A percentile compares a stretch with the other conserved stretches of the same genome.
phyloP scores from a whole-genome alignment of 2,113 vertebrate species.

The Murina feae region DNA sequence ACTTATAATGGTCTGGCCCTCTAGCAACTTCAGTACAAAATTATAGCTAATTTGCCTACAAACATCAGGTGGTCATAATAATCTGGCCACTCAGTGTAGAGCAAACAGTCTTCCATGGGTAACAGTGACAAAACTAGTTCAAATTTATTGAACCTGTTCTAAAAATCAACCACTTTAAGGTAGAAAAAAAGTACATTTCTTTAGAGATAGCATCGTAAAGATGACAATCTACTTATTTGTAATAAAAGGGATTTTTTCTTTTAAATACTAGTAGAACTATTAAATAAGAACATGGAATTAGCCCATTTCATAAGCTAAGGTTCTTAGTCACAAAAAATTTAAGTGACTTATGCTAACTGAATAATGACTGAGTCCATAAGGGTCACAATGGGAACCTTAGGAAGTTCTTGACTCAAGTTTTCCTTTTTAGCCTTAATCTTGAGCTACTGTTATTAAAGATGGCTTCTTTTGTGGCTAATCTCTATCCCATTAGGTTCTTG shows the following conservation, averaged over 20 bases:
- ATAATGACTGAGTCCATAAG: neutral
- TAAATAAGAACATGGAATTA: neutral
- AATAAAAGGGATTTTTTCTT: neutral
- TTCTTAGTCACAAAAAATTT: neutral
- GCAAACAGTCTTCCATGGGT: neutral
- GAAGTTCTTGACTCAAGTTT: conserved; percentile 23
- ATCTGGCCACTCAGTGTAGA: too few species aligned
- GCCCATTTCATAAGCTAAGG: neutral
- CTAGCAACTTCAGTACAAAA: too few species aligned
- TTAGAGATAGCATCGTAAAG: neutral
- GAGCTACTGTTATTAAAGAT: conserved; percentile 40
- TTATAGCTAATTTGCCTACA: too few species aligned
- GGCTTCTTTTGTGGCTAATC: neutral
- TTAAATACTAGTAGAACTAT: neutral
- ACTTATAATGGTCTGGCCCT: too few species aligned
- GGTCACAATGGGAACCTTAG: neutral
- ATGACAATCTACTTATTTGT: neutral
- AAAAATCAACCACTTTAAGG: neutral
- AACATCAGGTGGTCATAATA: too few species aligned
- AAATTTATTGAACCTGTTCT: neutral
- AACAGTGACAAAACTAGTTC: neutral
- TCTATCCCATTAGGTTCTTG: neutral
- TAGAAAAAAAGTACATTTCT: neutral
- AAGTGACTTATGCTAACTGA: conserved; percentile 1
- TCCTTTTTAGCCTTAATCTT: conserved; percentile 27